Base-by-base conservation (phyloP, 2,113 vertebrate species). In the Alaudala cheleensis region DNA sequence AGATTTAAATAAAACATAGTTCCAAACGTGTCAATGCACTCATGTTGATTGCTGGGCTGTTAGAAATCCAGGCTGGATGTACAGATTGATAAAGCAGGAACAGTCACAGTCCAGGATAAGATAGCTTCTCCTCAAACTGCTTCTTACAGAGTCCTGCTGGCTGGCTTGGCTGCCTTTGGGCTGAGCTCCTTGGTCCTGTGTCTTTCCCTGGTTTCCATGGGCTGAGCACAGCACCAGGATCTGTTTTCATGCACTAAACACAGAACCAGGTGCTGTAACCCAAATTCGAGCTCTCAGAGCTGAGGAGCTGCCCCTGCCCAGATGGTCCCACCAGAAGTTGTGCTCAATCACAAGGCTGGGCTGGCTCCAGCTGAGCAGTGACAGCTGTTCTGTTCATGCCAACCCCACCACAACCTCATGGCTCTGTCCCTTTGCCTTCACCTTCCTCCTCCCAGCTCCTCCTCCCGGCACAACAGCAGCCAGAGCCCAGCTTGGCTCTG, bases 1-100 rank as follows among this genome's bases (percentile, higher is more conserved):
- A 73, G n/a, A 21, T 65, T 82, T 45, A 81, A 84, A 78, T 79
- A 49, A 76, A 60, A 21, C 61, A 19, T n/a, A 2, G 40, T 31
- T 83, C 37, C 71, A 83, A 88, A 73, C 1, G 1, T 60, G 54
- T 74, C 67, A 29, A 70, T 78, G 6, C 12, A 4, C 57, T n/a
- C 28, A 6, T 6, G 51, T n/a, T 91, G 77, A 81, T 87, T 81
- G 61, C 50, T 47, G 51, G 50, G 51, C 74, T 81, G 65, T 51
- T 61, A 61, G 60, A 92, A 92, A 96, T 39, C 45, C 61, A 39
- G 42, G 53, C 37, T 79, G 50, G 66, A 93, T 70, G 58, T 73
- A 65, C 49, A 65, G 65, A 9, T 3, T 50, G 14, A n/a, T 24
- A 64, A 83, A 90, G 45, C 6, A 44, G 8, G 26, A 76, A 16